Conservation (phyloP, 2,113 vertebrate species). For the Sphyrna mokarran region DNA sequence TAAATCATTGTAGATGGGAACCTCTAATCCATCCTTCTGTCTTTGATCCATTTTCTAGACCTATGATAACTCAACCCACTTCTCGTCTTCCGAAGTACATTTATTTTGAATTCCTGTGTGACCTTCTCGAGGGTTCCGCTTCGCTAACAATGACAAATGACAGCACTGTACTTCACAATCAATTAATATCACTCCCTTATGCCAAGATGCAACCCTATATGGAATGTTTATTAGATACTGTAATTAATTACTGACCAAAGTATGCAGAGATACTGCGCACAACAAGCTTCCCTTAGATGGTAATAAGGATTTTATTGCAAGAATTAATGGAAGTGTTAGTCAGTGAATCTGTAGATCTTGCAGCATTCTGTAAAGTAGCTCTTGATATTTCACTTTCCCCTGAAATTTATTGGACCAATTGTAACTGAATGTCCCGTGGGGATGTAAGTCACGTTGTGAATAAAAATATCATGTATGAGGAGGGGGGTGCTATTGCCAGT, state of each 20-base stretch:
- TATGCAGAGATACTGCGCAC: not conserved
- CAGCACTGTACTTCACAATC: not conserved
- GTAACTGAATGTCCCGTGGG: not conserved
- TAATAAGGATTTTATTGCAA: not conserved
- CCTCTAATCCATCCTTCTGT: not conserved
- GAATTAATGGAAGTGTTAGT: not conserved
- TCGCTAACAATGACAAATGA: not conserved
- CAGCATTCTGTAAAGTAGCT: not conserved
- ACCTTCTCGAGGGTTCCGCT: not conserved
- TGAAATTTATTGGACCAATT: not conserved
- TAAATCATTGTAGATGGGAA: not conserved
- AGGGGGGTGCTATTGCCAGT: not conserved
- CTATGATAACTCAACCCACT: not conserved
- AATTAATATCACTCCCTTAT: not conserved
- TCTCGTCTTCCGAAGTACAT: not conserved
- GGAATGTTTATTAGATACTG: not conserved
- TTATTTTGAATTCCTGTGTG: not conserved
- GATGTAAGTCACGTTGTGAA: not conserved
- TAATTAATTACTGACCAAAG: not conserved
- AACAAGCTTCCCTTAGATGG: not conserved
- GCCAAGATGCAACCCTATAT: not conserved
- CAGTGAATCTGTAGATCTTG: not conserved
- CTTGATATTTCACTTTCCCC: not conserved
- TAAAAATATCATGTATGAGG: not conserved
- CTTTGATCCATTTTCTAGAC: not conserved